Evolutionary conservation across 2,113 vertebrate species (phyloP), one percentile per base, ranked within the genome.

Genomic region (Cynoglossus semilaevis): DNA sequence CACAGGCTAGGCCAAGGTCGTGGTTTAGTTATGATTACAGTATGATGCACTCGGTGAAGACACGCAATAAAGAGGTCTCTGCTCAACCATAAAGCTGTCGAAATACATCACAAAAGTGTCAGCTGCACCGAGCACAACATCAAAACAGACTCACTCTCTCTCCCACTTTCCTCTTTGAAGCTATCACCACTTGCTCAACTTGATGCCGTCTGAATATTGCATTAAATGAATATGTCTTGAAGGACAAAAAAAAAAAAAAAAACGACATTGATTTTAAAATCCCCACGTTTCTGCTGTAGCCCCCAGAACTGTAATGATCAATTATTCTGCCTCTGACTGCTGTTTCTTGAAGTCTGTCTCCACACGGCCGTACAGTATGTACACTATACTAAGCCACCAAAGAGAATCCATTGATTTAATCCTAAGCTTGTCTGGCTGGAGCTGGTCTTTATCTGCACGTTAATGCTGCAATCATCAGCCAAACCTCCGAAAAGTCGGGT

Each of bases 1-100:
- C 69, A 34, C 35, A 9, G 17, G 53, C 65, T 15, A 15, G 73
- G 71, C 73, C 83, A 86, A 87, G 85, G 80, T 81, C 68, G 49
- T 58, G 70, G 82, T 80, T 82, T 80, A 77, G 69, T 85, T 86
- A 82, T 81, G 79, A 85, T 87, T 67, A 84, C 70, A 76, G 61
- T 72, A 68, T 76, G 76, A 78, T 78, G 79, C 77, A 68, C 81
- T 84, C 74, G 67, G 70, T 12, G 34, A 65, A 83, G 63, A 79
- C 55, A 35, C 18, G 55, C 74, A 68, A 72, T 81, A 75, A 77
- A 87, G 67, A 82, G 63, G 63, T 64, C 67, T 73, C 71, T 45
- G 67, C 74, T 68, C 60, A 83, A 80, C 72, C 70, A 73, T 87
- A 81, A 90, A 88, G 72, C 71, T 85, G 82, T 87, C 81, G 82